phyloP scores from a whole-genome alignment of 2,888 invertebrate species.

The Volucella inflata region DNA sequence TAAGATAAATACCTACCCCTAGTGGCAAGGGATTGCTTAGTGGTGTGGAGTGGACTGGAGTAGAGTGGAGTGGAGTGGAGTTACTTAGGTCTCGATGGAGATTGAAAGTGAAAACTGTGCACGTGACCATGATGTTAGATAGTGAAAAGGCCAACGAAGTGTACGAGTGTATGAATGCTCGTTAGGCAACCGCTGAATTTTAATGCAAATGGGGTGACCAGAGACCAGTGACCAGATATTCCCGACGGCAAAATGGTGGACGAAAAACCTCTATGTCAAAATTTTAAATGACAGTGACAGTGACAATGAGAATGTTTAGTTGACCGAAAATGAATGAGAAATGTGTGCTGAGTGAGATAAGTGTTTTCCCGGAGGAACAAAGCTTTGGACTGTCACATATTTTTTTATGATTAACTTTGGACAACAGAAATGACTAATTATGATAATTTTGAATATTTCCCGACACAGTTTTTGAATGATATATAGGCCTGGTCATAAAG shows the following conservation, averaged over 20 bases:
- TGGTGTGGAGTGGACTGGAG: too few species aligned
- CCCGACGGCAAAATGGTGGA: constrained; percentile 52
- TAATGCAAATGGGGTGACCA: constrained; percentile 27
- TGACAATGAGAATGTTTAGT: neutral
- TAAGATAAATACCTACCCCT: constrained; percentile 59
- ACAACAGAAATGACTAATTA: constrained; percentile 23
- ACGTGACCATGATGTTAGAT: constrained; percentile 48
- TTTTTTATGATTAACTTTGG: constrained; percentile 3
- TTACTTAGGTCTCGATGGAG: constrained; percentile 15
- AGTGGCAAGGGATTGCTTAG: constrained; percentile 1
- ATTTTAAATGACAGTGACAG: neutral
- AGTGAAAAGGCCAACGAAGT: constrained; percentile 52
- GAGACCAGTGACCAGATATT: constrained; percentile 10
- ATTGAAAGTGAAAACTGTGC: constrained; percentile 31
- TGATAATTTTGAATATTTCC: constrained; percentile 13
- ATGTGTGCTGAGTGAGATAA: constrained; percentile 30
- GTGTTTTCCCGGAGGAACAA: neutral
- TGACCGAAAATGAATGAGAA: constrained; percentile 6
- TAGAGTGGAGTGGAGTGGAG: constrained; percentile 11
- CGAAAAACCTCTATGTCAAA: neutral
- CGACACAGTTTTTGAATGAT: neutral
- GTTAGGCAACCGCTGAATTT: neutral
- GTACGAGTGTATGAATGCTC: too few species aligned
- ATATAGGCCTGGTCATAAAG: neutral
- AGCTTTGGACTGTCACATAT: neutral